These are phyloP conservation scores for Lepetodrilus schrolli DNA, from an alignment of 2,888 invertebrate genomes.

Conservation along the genomic window DNA sequence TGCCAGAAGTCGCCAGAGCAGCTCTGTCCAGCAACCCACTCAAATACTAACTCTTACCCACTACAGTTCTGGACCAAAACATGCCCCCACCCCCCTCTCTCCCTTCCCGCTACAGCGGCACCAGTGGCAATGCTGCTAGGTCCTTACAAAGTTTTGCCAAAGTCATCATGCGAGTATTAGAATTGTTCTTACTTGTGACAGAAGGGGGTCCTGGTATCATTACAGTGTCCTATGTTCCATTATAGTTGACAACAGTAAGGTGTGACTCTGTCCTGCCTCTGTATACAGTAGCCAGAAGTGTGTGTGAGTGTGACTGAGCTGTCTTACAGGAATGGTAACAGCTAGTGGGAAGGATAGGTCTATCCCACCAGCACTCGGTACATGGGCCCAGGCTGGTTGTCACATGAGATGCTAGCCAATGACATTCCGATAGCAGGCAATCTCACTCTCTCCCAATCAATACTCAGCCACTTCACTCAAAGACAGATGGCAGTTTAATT, in stretches of 20 bases:
- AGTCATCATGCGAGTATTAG: neutral
- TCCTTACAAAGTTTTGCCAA: constrained; percentile 16
- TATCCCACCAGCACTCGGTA: constrained; percentile 8
- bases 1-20: no score
- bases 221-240: constrained; percentile 11
- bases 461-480: constrained; percentile 31
- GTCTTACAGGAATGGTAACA: constrained; percentile 20
- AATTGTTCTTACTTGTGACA: constrained; percentile 20
- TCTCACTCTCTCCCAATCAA: constrained; percentile 33
- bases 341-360: neutral
- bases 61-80: neutral
- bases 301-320: no score
- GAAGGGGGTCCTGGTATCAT: neutral
- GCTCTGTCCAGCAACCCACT: neutral
- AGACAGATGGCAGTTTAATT: constrained; percentile 39
- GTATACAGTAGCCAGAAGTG: neutral
- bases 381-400: constrained; percentile 25
- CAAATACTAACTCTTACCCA: neutral
- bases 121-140: neutral
- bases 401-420: constrained; percentile 35
- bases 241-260: constrained; percentile 4
- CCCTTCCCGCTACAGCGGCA: neutral
- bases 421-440: constrained; percentile 35
- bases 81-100: neutral
- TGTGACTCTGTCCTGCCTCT: neutral